A percentile compares a stretch with the other conserved stretches of the same genome.
Evolutionary conservation across 2,113 vertebrate genomes (phyloP).

Genomic region (Pelmatolapia mariae): DNA sequence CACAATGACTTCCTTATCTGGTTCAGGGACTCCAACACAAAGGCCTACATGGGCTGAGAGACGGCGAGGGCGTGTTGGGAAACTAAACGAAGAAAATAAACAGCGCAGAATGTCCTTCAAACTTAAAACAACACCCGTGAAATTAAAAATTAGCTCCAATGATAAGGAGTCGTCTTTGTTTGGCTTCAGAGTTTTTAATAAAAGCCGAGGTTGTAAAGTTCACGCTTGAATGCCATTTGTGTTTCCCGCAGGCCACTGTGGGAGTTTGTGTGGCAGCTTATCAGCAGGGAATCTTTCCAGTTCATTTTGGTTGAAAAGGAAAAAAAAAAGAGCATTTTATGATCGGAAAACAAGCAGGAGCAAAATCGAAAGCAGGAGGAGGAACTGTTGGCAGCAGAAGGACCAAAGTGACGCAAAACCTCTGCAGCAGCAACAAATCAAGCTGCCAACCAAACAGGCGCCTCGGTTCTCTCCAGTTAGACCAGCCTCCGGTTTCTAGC

Average conservation of each 20-base stretch:
- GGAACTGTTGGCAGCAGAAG: background rate
- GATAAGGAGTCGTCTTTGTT: background rate
- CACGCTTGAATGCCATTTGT: background rate
- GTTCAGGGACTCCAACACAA: slow-evolving; percentile 1
- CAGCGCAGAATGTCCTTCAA: background rate
- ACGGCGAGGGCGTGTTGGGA: background rate
- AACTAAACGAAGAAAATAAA: background rate
- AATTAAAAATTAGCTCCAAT: background rate
- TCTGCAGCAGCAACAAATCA: slow-evolving; percentile 55
- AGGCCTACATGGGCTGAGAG: background rate
- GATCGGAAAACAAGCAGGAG: background rate
- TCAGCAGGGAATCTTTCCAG: background rate
- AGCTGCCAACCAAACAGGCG: background rate
- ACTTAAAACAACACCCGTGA: slow-evolving; percentile 6
- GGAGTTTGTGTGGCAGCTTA: background rate
- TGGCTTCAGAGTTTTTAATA: background rate
- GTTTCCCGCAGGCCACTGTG: background rate
- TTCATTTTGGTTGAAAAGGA: background rate
- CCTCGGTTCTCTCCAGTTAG: background rate
- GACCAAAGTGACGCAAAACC: slow-evolving; percentile 32
- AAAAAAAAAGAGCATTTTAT: background rate
- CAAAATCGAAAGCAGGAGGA: background rate
- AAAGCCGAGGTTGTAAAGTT: background rate
- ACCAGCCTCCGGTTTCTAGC: background rate
- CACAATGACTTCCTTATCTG: slow-evolving; percentile 48